Percentiles rank a stretch among this genome's conserved stretches.
Conservation (phyloP, 2,888 invertebrate genomes). For the Leucoma salicis region DNA sequence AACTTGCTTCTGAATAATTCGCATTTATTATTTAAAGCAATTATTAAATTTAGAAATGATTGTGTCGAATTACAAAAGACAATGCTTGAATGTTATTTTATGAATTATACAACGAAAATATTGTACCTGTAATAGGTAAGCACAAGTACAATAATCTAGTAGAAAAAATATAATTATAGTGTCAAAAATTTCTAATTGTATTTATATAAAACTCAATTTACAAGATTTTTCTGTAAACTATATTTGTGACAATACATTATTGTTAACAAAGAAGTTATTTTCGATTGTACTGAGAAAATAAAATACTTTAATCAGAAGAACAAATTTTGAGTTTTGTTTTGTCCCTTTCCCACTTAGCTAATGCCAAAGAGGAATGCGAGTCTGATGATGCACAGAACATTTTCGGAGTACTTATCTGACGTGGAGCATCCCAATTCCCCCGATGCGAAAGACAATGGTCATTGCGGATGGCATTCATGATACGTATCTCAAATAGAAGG, state of each 20-base stretch:
- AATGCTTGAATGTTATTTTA: constrained; percentile 4
- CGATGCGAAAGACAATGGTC: no score
- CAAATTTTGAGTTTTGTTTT: neutral
- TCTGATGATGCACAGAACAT: no score
- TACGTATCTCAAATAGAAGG: no score
- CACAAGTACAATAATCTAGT: constrained; percentile 18
- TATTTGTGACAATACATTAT: constrained; percentile 26
- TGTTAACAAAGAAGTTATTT: constrained; percentile 41
- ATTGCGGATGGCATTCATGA: no score
- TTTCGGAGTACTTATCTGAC: no score
- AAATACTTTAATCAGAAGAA: constrained; percentile 49
- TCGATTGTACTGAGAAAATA: constrained; percentile 66
- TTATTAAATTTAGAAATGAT: constrained; percentile 15
- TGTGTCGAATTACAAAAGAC: constrained; percentile 15
- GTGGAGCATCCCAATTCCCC: no score
- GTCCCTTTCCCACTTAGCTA: neutral
- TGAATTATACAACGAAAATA: constrained; percentile 5
- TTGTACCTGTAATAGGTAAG: constrained; percentile 6
- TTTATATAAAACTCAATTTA: constrained; percentile 4
- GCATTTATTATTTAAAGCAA: no score
- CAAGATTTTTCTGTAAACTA: constrained; percentile 7
- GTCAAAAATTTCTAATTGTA: constrained; percentile 7
- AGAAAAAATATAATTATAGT: constrained; percentile 2
- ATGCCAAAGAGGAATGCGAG: no score
- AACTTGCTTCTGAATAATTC: constrained; percentile 24